Base-by-base conservation (phyloP, 2,888 invertebrate species). In the Apotomis turbidana region DNA sequence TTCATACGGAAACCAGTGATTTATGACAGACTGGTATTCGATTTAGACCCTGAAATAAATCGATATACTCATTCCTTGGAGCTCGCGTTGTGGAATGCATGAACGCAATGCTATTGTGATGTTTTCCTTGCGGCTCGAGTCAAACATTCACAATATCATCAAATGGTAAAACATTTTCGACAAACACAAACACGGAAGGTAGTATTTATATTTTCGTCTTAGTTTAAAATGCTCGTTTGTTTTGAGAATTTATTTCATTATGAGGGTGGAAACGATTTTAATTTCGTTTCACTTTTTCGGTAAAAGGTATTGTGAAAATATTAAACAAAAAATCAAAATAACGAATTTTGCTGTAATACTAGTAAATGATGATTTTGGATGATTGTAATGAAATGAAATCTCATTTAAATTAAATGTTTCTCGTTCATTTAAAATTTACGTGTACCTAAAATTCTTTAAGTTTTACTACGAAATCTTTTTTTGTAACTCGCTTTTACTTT, bases 11-110 rank as follows among this genome's bases (percentile, higher is more conserved):
- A 87, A 88, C 89, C 93, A 92, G 93, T 85, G 80, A 85, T 83
- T 76, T 92, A 91, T 91, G 93, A 90, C 93, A 81, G 84, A 84
- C 91, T 93, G 93, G 89, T 83, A 79, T 78, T 74, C 70, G 75
- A 75, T 78, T 78, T 79, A 75, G 78, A 78, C 76, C 80, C 78
- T 77, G 80, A 79, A 49, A 70, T 70, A 70, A 55, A 67, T 78
- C 80, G 87, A 88, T 81, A 85, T 91, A 90, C 91, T 93, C 91
- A 91, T 93, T 91, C 90, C 91, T 91, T 88, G 90, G 89, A 86
- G 86, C 88, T 88, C 88, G 87, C 82, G 83, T 81, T 85, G 84
- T 85, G 90, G 89, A 87, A 87, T 90, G 91, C 93, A 93, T 93
- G 92, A 86, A 81, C 82, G 83, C 85, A 85, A 88, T 85, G 88